Percentiles rank a stretch among this genome's conserved stretches.
These are phyloP conservation scores for Shargacucullia verbasci DNA, from an alignment of 2,888 invertebrate species.

Conservation along the genomic window DNA sequence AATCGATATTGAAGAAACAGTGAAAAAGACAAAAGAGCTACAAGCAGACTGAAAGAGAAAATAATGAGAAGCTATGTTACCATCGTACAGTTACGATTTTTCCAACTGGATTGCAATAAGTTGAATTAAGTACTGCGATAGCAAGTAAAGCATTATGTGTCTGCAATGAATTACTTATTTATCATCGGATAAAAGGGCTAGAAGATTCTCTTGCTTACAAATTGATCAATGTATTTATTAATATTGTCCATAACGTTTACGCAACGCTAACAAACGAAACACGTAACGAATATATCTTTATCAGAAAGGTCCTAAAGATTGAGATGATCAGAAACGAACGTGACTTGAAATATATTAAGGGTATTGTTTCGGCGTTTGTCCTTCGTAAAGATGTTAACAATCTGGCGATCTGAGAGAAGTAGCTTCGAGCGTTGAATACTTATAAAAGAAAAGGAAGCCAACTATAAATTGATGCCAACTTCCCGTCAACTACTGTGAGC, in stretches of 20 bases:
- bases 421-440: slow-evolving; percentile 19
- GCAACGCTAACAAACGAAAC: slow-evolving; percentile 22
- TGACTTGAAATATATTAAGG: slow-evolving; percentile 41
- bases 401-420: slow-evolving; percentile 3
- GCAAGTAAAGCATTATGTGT: too few relatives aligned
- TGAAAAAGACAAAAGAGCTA: too few relatives aligned
- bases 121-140: too few relatives aligned
- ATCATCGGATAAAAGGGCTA: too few relatives aligned
- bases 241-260: slow-evolving; percentile 9
- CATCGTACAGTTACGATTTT: too few relatives aligned
- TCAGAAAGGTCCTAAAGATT: slow-evolving; percentile 29
- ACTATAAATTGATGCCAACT: too few relatives aligned
- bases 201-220: not conserved
- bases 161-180: too few relatives aligned
- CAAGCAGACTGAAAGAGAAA: too few relatives aligned
- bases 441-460: not conserved
- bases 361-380: slow-evolving; percentile 20
- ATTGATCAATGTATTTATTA: slow-evolving; percentile 8
- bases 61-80: too few relatives aligned
- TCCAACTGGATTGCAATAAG: too few relatives aligned
- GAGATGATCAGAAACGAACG: slow-evolving; percentile 44
- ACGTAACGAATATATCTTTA: slow-evolving; percentile 40
- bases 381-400: slow-evolving; percentile 25
- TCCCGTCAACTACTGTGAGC: too few relatives aligned
- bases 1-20: too few relatives aligned